Evolutionary conservation across 2,797 vertebrate species (phyloP).

Genomic region (Cephalopachus bancanus): DNA sequence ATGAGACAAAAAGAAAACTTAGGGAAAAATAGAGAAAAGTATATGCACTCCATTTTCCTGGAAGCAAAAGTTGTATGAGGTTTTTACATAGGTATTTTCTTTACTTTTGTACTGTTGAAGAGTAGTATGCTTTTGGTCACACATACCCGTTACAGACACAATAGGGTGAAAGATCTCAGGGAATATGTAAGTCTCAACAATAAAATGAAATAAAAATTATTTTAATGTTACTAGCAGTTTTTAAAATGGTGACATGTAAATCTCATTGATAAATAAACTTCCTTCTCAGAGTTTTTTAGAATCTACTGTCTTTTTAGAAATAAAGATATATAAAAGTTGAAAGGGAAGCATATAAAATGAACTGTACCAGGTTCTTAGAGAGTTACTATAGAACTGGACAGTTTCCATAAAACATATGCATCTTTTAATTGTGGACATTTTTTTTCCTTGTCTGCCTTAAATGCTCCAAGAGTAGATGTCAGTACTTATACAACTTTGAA

Average conservation of each 20-base stretch:
- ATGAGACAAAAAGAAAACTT: not conserved
- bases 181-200: not conserved
- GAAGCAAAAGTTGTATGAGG: not conserved
- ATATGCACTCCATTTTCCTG: not conserved
- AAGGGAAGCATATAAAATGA: not conserved
- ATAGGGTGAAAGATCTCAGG: not conserved
- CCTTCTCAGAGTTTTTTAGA: constrained; percentile 4
- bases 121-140: not conserved
- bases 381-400: not conserved
- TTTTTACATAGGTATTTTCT: not conserved
- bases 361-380: not conserved
- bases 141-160: not conserved
- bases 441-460: not conserved
- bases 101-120: not conserved
- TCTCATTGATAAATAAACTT: not conserved
- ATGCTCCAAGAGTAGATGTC: not conserved
- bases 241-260: not conserved
- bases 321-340: not conserved
- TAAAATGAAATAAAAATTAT: not conserved
- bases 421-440: not conserved
- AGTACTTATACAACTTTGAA: not conserved
- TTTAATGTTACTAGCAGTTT: not conserved
- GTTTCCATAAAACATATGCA: not conserved
- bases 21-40: not conserved
- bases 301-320: constrained; percentile 30